Percentiles rank a stretch among this genome's conserved stretches.
Conservation (phyloP, 2,797 vertebrate genomes). For the Tachyglossus aculeatus region DNA sequence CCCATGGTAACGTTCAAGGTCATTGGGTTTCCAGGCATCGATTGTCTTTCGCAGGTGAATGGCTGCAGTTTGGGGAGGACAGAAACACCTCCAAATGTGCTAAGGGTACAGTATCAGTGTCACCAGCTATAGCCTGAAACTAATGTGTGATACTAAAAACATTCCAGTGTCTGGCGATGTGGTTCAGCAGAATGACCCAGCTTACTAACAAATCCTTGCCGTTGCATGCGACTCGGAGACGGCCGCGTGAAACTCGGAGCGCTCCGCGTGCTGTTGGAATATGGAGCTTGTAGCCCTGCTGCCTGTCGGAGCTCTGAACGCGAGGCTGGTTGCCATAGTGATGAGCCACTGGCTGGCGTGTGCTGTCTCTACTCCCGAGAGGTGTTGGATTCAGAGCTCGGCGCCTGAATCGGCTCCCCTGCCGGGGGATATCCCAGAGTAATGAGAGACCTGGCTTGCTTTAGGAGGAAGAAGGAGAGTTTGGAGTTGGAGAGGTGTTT, state of each 20-base stretch:
- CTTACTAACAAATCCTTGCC: constrained; percentile 61
- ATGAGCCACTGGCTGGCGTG: constrained; percentile 43
- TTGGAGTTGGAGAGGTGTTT: constrained; percentile 73
- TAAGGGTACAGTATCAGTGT: constrained; percentile 89
- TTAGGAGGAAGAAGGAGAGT: constrained; percentile 95
- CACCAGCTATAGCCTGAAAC: constrained; percentile 23
- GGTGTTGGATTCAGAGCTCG: constrained; percentile 40
- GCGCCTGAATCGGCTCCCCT: constrained; percentile 49
- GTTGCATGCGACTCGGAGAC: constrained; percentile 59
- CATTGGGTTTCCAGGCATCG: too few relatives aligned
- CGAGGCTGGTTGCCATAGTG: constrained; percentile 62
- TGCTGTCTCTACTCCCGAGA: constrained; percentile 53
- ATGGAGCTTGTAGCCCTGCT: constrained; percentile 32
- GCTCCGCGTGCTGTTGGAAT: constrained; percentile 27
- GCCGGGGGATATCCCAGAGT: constrained; percentile 52
- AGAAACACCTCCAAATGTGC: constrained; percentile 75
- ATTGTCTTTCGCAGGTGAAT: constrained; percentile 89
- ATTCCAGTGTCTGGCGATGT: constrained; percentile 8
- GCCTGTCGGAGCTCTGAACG: constrained; percentile 52
- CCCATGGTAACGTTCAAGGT: too few relatives aligned
- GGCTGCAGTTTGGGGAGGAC: constrained; percentile 83
- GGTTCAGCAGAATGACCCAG: constrained; percentile 8
- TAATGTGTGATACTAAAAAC: constrained; percentile 65
- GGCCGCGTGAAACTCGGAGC: constrained; percentile 52
- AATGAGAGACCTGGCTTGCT: constrained; percentile 67